Conservation (phyloP, 1,140 invertebrate species). For the Bombus huntii region DNA sequence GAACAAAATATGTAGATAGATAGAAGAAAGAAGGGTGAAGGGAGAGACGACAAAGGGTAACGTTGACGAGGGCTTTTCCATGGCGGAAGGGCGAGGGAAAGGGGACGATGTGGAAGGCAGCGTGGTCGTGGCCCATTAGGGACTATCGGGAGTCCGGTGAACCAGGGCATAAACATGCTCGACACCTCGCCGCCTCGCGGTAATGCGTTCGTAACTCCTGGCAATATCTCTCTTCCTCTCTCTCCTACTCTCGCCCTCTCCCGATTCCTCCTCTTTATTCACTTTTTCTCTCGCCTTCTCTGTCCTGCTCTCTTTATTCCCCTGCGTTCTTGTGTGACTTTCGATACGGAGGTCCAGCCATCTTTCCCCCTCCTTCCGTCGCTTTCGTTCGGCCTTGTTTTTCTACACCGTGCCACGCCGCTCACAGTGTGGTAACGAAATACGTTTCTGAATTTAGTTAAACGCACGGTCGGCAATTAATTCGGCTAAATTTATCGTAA, state of each 20-base stretch:
- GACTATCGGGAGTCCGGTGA: constrained; percentile 72
- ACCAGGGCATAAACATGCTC: constrained; percentile 76
- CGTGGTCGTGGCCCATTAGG: constrained; percentile 75
- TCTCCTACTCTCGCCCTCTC: constrained; percentile 1
- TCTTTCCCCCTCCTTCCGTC: not conserved
- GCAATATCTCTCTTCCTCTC: constrained; percentile 64
- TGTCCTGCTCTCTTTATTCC: constrained; percentile 49
- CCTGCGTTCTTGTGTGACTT: constrained; percentile 11
- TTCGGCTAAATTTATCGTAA: constrained; percentile 49
- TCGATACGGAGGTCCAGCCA: constrained; percentile 29
- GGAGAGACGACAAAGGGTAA: constrained; percentile 56
- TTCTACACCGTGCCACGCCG: not conserved
- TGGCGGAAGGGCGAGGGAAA: not conserved
- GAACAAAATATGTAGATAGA: constrained; percentile 64
- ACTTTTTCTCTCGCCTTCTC: not conserved
- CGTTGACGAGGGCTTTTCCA: constrained; percentile 62
- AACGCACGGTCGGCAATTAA: constrained; percentile 43
- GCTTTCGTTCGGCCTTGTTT: not conserved
- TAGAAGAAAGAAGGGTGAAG: constrained; percentile 12
- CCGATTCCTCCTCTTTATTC: constrained; percentile 1
- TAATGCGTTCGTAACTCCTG: constrained; percentile 78
- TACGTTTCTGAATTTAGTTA: constrained; percentile 37
- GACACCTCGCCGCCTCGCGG: constrained; percentile 73
- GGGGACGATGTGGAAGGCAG: constrained; percentile 42
- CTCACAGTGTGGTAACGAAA: not conserved